phyloP scores from a whole-genome alignment of 2,113 vertebrate genomes.

The Xenopus laevis region DNA sequence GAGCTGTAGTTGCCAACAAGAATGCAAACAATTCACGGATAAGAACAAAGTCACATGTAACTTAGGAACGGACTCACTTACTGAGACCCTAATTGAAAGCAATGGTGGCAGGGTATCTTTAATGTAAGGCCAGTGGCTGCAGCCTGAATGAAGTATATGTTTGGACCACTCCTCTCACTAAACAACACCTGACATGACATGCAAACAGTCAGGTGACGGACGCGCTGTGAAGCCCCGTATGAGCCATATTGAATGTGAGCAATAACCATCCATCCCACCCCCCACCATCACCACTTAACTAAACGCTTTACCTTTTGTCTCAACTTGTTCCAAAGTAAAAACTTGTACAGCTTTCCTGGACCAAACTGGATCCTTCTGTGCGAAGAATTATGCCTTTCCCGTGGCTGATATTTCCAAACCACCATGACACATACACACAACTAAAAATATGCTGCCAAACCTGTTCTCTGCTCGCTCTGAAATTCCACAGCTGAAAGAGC shows the following conservation, averaged over 20 bases:
- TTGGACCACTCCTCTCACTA: not conserved
- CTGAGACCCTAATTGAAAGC: no score
- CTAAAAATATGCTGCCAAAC: constrained; percentile 50
- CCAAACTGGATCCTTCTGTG: not conserved
- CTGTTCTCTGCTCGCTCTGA: constrained; percentile 51
- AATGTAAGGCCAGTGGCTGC: no score
- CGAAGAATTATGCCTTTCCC: not conserved
- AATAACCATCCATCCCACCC: not conserved
- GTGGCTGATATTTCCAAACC: not conserved
- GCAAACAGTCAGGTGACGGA: not conserved
- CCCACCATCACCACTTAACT: not conserved
- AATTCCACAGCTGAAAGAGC: constrained; percentile 55
- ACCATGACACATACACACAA: constrained; percentile 19
- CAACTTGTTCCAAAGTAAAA: not conserved
- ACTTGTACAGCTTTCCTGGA: not conserved
- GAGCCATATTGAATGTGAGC: not conserved
- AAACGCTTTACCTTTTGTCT: not conserved
- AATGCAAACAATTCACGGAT: not conserved
- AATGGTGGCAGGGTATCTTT: no score
- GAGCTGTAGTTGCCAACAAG: no score
- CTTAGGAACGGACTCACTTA: no score
- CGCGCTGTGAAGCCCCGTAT: no score
- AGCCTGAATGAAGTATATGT: not conserved
- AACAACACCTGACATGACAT: not conserved
- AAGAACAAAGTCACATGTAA: not conserved